Evolutionary conservation across 92 coral and sea anemone species (phyloP), one percentile per base, ranked within the genome.

Genomic region (Palythoa caribaeorum): DNA sequence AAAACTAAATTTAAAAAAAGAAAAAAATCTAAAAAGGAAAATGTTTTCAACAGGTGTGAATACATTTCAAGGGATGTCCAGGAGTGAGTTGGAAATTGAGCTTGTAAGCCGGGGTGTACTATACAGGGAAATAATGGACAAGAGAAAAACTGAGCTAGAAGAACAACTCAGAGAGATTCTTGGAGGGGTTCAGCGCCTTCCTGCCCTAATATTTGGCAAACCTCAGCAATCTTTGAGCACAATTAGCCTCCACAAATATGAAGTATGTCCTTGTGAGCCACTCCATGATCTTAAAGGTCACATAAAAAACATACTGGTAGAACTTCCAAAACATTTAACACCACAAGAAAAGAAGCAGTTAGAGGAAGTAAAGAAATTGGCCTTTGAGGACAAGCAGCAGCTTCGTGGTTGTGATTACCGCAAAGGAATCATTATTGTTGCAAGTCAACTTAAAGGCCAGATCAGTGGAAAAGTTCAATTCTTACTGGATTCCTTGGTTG

Each of bases 241-340:
- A 60, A 76, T 83, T 2, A 74, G 75, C 85, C 39, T 84, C 13
- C n/a, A 55, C 36, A 40, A 9, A 13, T 89, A 89, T 77, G 65
- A 85, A 76, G 78, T 84, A 1, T 59, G 77, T 3, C 89, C 89
- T 28, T 85, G 77, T 72, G 89, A 84, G 17, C 92, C 89, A 6
- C 88, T 83, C 5, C 91, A 89, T 20, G 92, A 83, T 40, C 47
- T 83, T 5, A 76, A 76, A 51, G 80, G 80, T 28, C 80, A 76
- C 36, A 76, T 76, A 15, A 76, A 76, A 57, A 89, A 89, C 47
- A 2, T 83, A 9, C 80, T 83, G 0, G 73, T 70, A 0, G 88
- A 89, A 36, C 74, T 55, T 15, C 62, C 62, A 7, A 11, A 55
- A 15, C 62, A 55, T 15, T 15, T 55, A 9, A 55, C 14, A 55